Percentiles rank a stretch among this genome's conserved stretches.
phyloP scores from a whole-genome alignment of 1,140 invertebrate genomes.

The Subanguina moxae region DNA sequence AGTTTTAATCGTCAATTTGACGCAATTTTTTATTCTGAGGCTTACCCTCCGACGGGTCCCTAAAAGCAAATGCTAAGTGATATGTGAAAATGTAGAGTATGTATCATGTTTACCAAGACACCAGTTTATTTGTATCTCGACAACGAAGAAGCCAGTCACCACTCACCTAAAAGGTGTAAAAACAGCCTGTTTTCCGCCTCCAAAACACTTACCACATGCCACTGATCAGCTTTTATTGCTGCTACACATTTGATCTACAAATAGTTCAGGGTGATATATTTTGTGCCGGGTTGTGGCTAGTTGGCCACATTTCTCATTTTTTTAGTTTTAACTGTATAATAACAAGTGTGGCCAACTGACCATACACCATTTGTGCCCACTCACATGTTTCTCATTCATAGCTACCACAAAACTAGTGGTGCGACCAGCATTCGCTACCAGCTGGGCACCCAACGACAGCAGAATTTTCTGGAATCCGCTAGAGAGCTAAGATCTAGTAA shows the following conservation, averaged over 20 bases:
- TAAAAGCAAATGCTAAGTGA: neutral
- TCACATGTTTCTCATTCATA: constrained; percentile 31
- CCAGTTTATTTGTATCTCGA: constrained; percentile 18
- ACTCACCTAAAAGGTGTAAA: constrained; percentile 13
- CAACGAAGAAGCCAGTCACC: constrained; percentile 33
- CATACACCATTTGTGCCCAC: neutral
- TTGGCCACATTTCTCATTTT: no score
- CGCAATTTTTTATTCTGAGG: no score
- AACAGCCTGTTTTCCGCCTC: neutral
- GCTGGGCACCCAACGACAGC: constrained; percentile 25
- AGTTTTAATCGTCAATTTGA: constrained; percentile 1
- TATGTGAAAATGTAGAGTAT: neutral
- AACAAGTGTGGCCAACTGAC: no score
- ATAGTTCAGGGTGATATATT: no score
- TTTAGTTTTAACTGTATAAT: no score
- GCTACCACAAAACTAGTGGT: constrained; percentile 33
- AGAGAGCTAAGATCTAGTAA: neutral
- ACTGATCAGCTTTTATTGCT: constrained; percentile 22
- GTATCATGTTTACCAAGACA: constrained; percentile 26
- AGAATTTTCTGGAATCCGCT: constrained; percentile 17
- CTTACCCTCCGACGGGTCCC: neutral
- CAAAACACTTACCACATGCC: constrained; percentile 10
- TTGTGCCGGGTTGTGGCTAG: no score
- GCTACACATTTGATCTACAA: neutral
- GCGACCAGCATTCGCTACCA: constrained; percentile 29